These are phyloP conservation scores for Pasiphila rectangulata DNA, from an alignment of 2,888 invertebrate genomes.

Conservation along the genomic window DNA sequence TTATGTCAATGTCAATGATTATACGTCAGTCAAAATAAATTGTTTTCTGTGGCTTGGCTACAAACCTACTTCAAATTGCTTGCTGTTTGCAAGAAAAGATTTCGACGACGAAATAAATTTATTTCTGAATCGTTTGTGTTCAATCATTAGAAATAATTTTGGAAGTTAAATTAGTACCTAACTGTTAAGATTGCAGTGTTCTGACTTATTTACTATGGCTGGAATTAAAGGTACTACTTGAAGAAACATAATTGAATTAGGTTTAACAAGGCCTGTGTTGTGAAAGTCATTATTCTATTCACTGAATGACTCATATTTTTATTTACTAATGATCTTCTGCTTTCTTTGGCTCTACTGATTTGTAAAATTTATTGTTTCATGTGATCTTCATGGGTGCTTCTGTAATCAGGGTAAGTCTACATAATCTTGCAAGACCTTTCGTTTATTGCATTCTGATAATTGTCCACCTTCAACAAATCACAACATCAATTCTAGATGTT, in stretches of 20 bases:
- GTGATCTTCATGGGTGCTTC: conserved; percentile 37
- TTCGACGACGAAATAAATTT: no score
- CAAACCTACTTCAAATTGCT: no score
- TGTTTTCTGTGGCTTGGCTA: no score
- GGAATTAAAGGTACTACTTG: conserved; percentile 69
- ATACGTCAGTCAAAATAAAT: no score
- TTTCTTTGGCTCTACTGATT: conserved; percentile 26
- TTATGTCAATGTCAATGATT: no score
- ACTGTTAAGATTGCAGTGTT: background rate
- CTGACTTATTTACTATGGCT: conserved; percentile 54
- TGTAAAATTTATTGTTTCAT: conserved; percentile 53
- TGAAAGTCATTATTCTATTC: conserved; percentile 39
- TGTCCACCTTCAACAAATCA: no score
- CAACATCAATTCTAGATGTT: no score
- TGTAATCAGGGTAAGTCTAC: conserved; percentile 56
- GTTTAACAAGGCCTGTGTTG: conserved; percentile 6
- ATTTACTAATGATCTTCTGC: conserved; percentile 59
- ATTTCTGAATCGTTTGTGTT: no score
- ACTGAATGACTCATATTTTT: conserved; percentile 61
- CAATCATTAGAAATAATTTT: no score
- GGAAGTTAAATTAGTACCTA: background rate
- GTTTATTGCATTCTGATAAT: no score
- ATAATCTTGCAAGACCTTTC: no score
- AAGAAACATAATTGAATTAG: conserved; percentile 7
- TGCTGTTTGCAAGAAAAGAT: no score